Base-by-base conservation (phyloP, 2,888 invertebrate genomes). In the Plagiodera versicolora region DNA sequence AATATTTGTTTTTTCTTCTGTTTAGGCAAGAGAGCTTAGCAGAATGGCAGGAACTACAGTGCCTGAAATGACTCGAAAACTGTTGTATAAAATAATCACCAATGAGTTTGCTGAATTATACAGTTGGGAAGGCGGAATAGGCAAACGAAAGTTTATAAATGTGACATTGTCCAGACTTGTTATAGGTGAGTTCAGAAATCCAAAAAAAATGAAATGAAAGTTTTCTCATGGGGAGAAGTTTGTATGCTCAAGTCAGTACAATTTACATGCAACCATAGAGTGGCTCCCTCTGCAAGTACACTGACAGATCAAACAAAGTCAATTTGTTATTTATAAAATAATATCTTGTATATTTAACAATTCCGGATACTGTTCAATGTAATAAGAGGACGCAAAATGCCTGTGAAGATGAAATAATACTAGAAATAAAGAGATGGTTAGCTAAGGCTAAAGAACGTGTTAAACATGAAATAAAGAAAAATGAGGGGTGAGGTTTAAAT, bases 131-230 rank as follows among this genome's bases (percentile, higher is more conserved):
- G 47, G 47, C 47, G 47, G n/a, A n/a, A n/a, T n/a, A n/a, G n/a
- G n/a, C n/a, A n/a, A n/a, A n/a, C n/a, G n/a, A n/a, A n/a, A n/a
- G 32, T 52, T 52, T 52, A 52, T 52, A 35, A 52, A 52, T 52
- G 35, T 52, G 35, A 39, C 52, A 52, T 39, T 52, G 52, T 52
- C 39, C 30, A 52, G 52, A 52, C 32, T 52, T 52, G 52, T 52
- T 52, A 52, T 52, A 52, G 52, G 52, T 52, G 52, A 52, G 52
- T 52, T 52, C 39, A 18, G 18, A 39, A 52, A 32, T 17, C 30
- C 32, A 52, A 52, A 52, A 52, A 39, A 52, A 35, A 51, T 32
- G 14, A 35, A 51, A 32, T 52, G 19, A 52, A 52, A 52, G 52
- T 35, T 52, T 52, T 39, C 52, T 52, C 52, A 52, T 51, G 32